Conservation (phyloP, 2,113 vertebrate species). For the Protobothrops mucrosquamatus region DNA sequence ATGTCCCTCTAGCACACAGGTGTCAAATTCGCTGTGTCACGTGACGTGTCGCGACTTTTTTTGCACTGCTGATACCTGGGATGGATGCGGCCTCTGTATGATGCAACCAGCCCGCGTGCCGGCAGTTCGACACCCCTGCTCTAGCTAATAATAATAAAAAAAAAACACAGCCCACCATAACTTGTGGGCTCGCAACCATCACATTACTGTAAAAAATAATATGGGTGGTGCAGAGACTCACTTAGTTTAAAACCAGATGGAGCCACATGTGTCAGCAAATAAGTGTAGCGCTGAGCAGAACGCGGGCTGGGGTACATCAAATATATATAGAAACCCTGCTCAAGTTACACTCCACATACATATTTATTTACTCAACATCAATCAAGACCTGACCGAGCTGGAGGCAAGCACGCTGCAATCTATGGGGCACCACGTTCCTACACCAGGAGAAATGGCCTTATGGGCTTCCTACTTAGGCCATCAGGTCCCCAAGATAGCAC, state of each 20-base stretch:
- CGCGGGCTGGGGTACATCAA: background rate
- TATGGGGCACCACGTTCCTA: accelerated
- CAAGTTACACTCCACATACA: background rate
- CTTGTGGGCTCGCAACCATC: background rate
- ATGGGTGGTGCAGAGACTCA: background rate
- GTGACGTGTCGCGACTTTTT: no score
- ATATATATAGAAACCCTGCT: background rate
- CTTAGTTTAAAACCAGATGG: background rate
- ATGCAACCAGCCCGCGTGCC: no score
- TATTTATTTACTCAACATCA: background rate
- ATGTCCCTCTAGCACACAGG: no score
- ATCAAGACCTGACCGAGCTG: background rate
- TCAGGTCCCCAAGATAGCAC: accelerated
- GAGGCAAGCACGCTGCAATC: background rate
- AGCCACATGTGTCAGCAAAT: background rate
- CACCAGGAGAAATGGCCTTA: background rate
- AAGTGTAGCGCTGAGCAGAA: background rate
- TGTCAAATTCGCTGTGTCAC: no score
- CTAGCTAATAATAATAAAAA: background rate
- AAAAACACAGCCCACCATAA: background rate
- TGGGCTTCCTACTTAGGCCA: background rate
- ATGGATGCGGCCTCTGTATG: no score
- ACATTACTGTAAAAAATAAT: background rate
- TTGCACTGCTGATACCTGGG: no score
- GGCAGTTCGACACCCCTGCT: background rate